These are phyloP conservation scores for Eleginops maclovinus DNA, from an alignment of 2,113 vertebrate genomes.

Conservation along the genomic window DNA sequence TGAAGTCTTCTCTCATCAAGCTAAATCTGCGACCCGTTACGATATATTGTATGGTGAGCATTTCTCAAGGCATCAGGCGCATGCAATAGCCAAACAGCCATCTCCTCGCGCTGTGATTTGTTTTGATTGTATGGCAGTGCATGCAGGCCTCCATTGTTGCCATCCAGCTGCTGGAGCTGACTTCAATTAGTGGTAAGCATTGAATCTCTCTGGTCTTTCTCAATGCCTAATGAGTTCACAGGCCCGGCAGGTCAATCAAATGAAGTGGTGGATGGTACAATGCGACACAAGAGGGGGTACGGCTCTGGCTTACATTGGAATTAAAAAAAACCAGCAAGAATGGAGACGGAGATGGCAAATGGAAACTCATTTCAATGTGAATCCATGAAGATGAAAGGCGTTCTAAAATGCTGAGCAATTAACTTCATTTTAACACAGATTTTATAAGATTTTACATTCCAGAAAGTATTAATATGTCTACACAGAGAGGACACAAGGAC, in stretches of 20 bases:
- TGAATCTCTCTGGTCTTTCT: constrained; percentile 68
- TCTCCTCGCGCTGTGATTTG: constrained; percentile 68
- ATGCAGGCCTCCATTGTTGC: constrained; percentile 75
- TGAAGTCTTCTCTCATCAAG: constrained; percentile 74
- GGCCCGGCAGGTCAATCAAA: constrained; percentile 61
- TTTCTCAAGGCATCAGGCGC: constrained; percentile 65
- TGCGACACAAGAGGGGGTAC: constrained; percentile 11
- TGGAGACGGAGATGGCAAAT: background rate
- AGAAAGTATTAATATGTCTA: constrained; percentile 11
- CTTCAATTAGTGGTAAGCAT: constrained; percentile 77
- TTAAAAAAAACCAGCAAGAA: constrained; percentile 12
- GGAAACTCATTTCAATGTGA: background rate
- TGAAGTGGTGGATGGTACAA: constrained; percentile 40
- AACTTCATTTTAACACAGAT: constrained; percentile 1
- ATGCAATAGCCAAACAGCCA: constrained; percentile 69
- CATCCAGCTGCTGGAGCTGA: constrained; percentile 78
- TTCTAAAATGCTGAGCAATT: background rate
- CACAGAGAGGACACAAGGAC: background rate
- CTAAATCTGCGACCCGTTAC: constrained; percentile 57
- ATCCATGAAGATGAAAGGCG: constrained; percentile 3
- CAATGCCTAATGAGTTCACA: constrained; percentile 68
- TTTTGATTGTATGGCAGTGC: constrained; percentile 74
- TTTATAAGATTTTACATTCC: background rate
- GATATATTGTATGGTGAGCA: constrained; percentile 57
- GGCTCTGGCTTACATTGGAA: background rate